phyloP scores from a whole-genome alignment of 2,888 invertebrate genomes.

The Physocephala rufipes region DNA sequence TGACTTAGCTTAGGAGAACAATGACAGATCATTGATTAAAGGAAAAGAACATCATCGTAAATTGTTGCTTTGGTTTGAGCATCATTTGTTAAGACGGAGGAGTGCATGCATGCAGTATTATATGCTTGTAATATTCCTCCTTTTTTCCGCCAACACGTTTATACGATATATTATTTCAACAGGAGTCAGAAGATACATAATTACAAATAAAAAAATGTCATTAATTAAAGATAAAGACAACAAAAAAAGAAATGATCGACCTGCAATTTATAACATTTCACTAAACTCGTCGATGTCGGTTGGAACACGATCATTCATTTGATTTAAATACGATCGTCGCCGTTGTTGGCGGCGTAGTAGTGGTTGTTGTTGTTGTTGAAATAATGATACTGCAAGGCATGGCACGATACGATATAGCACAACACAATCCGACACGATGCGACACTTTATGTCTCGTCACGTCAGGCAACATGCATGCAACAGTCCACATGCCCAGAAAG shows the following conservation, averaged over 20 bases:
- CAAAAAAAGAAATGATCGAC: constrained; percentile 23
- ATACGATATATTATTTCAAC: no score
- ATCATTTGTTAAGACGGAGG: background rate
- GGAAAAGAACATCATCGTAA: background rate
- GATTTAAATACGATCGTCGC: constrained; percentile 2
- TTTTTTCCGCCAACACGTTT: no score
- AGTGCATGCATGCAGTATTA: no score
- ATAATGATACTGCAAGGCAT: no score
- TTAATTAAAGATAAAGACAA: constrained; percentile 29
- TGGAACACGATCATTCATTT: background rate
- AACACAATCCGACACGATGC: no score
- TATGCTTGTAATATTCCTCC: no score
- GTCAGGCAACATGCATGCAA: background rate
- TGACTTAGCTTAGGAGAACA: background rate
- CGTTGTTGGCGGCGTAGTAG: no score
- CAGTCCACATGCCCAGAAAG: background rate
- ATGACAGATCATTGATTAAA: constrained; percentile 24
- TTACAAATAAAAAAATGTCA: constrained; percentile 17
- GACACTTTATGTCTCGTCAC: background rate
- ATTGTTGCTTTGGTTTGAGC: constrained; percentile 2
- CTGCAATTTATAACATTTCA: background rate
- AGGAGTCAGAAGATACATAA: no score
- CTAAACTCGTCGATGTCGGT: background rate
- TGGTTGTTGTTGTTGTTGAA: no score
- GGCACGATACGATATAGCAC: no score